Percentiles rank a stretch among this genome's conserved stretches.
Evolutionary conservation across 2,888 invertebrate species (phyloP).

Genomic region (Danaus chrysippus): DNA sequence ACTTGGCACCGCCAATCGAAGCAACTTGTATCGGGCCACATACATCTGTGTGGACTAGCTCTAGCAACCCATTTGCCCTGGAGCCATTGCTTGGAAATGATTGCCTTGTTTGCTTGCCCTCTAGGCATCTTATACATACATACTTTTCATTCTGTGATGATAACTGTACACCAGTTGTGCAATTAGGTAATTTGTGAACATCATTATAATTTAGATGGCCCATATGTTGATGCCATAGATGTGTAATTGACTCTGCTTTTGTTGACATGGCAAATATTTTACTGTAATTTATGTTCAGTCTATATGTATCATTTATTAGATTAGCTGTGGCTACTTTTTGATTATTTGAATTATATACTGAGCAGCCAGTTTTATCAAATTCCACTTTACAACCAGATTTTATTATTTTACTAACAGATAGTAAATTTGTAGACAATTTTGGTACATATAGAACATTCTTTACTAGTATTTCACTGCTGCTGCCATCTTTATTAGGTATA

Average conservation of each 20-base stretch:
- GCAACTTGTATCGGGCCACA: too few species aligned
- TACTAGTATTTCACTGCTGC: slow-evolving; percentile 13
- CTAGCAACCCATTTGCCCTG: slow-evolving; percentile 31
- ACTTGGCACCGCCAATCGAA: slow-evolving; percentile 22
- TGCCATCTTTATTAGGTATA: slow-evolving; percentile 12
- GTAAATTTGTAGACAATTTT: slow-evolving; percentile 22
- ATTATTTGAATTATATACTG: too few species aligned
- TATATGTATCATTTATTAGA: slow-evolving; percentile 25
- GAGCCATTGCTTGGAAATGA: slow-evolving; percentile 22
- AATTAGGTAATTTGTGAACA: slow-evolving; percentile 21
- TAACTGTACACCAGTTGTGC: slow-evolving; percentile 19
- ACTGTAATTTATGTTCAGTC: slow-evolving; percentile 17
- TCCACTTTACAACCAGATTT: slow-evolving; percentile 24
- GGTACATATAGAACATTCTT: slow-evolving; percentile 29
- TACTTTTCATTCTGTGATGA: slow-evolving; percentile 13
- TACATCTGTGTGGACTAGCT: slow-evolving; percentile 32
- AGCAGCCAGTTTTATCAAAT: too few species aligned
- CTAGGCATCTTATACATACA: slow-evolving; percentile 19
- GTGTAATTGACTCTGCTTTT: slow-evolving; percentile 11
- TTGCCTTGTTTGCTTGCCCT: slow-evolving; percentile 28
- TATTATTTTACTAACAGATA: slow-evolving; percentile 30
- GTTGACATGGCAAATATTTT: slow-evolving; percentile 13
- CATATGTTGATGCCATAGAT: slow-evolving; percentile 26
- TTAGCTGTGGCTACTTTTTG: slow-evolving; percentile 21
- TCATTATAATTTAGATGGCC: slow-evolving; percentile 25